Conservation (phyloP, 2,888 invertebrate species). For the Chymomyza caudatula region DNA sequence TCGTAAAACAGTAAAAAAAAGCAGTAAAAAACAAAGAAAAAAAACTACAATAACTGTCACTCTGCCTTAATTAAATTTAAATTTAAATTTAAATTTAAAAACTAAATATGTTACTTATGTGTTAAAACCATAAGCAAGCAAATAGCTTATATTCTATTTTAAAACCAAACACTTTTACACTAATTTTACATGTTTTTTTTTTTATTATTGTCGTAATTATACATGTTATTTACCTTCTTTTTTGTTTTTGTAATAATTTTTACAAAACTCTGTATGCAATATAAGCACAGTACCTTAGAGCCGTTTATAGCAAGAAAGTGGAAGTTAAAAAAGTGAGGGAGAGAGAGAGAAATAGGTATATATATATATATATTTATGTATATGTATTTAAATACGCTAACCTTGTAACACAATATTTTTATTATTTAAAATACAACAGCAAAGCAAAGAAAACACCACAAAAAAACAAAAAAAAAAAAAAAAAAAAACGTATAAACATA, state of each 20-base stretch:
- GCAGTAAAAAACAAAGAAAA: not conserved
- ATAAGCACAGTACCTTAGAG: slow-evolving; percentile 47
- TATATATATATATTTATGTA: not conserved
- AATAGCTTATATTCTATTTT: not conserved
- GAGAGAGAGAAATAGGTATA: not conserved
- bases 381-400: not conserved
- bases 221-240: not conserved
- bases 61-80: slow-evolving; percentile 2
- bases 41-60: not conserved
- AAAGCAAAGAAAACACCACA: not conserved
- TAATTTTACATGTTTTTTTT: not conserved
- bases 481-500: not conserved
- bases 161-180: not conserved
- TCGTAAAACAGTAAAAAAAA: too few relatives aligned
- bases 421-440: not conserved
- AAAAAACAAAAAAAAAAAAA: not conserved
- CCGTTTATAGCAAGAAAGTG: not conserved
- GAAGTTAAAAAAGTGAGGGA: not conserved
- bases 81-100: too few relatives aligned
- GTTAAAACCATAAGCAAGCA: not conserved
- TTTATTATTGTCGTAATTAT: too few relatives aligned
- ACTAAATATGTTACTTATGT: slow-evolving; percentile 5
- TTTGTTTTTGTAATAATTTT: not conserved
- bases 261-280: slow-evolving; percentile 42
- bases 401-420: not conserved